phyloP scores from a whole-genome alignment of 2,797 vertebrate genomes.

The Neosalanx taihuensis region DNA sequence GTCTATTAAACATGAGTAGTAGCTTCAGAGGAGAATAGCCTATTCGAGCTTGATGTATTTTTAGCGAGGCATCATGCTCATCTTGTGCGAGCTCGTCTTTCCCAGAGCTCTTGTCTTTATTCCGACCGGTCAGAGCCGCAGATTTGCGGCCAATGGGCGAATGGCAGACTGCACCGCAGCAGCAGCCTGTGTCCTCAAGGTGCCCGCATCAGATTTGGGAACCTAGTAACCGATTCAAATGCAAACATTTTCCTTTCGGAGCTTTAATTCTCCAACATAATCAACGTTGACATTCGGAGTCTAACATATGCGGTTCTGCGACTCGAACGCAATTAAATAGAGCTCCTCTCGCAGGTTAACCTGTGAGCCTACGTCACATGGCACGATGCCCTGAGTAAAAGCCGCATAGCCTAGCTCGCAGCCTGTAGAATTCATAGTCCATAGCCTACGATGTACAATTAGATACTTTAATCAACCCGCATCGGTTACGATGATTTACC shows the following conservation, averaged over 20 bases:
- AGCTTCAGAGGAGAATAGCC: slow-evolving; percentile 3
- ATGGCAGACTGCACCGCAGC: not conserved
- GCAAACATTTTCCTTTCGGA: too few species aligned
- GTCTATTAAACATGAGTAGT: slow-evolving; percentile 3
- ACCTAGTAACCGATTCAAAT: not conserved
- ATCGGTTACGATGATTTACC: slow-evolving; percentile 48
- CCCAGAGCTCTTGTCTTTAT: not conserved
- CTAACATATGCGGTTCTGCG: too few species aligned
- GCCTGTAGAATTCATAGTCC: not conserved
- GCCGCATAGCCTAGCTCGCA: not conserved
- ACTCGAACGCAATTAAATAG: not conserved
- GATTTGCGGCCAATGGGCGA: not conserved
- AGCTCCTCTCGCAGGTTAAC: not conserved
- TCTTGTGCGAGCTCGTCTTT: slow-evolving; percentile 5
- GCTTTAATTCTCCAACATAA: too few species aligned
- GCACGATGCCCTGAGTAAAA: not conserved
- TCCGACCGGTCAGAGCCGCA: not conserved
- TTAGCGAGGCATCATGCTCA: not conserved
- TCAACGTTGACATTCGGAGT: too few species aligned
- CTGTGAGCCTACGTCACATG: not conserved
- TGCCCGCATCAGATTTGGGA: not conserved
- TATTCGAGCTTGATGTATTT: not conserved
- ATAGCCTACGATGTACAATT: not conserved
- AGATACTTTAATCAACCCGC: slow-evolving; percentile 16
- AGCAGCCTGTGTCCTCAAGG: not conserved